phyloP scores from a whole-genome alignment of 2,113 vertebrate species.

The Tylochromis polylepis region DNA sequence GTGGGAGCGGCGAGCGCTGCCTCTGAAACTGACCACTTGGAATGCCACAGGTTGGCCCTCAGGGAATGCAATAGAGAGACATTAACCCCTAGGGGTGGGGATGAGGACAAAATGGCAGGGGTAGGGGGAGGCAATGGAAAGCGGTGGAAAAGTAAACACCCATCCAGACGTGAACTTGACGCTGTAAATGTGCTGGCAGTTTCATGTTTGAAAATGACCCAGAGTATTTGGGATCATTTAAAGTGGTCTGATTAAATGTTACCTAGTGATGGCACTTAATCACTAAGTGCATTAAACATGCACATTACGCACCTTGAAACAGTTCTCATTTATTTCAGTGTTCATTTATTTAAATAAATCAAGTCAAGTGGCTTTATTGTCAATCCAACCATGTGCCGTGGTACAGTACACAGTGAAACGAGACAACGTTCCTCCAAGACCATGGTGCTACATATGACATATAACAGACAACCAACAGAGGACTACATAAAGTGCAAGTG shows the following conservation, averaged over 20 bases:
- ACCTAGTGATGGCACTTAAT: not conserved
- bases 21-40: constrained; percentile 67
- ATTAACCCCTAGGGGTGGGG: constrained; percentile 7
- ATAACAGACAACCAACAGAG: not conserved
- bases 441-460: not conserved
- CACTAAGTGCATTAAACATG: not conserved
- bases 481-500: accelerated
- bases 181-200: not conserved
- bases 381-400: not conserved
- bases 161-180: not conserved
- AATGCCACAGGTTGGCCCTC: constrained; percentile 51
- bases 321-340: not conserved
- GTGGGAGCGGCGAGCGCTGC: not conserved
- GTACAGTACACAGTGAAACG: not conserved
- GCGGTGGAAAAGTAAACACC: constrained; percentile 4
- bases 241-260: not conserved
- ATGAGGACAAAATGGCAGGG: not conserved
- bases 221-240: not conserved
- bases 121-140: not conserved
- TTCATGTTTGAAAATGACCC: not conserved
- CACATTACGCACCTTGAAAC: not conserved
- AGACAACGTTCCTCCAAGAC: not conserved
- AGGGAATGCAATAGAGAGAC: constrained; percentile 52
- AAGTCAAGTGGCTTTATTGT: not conserved
- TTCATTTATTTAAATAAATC: not conserved